These are phyloP conservation scores for Pissodes strobi DNA, from an alignment of 1,140 invertebrate species.

Conservation along the genomic window DNA sequence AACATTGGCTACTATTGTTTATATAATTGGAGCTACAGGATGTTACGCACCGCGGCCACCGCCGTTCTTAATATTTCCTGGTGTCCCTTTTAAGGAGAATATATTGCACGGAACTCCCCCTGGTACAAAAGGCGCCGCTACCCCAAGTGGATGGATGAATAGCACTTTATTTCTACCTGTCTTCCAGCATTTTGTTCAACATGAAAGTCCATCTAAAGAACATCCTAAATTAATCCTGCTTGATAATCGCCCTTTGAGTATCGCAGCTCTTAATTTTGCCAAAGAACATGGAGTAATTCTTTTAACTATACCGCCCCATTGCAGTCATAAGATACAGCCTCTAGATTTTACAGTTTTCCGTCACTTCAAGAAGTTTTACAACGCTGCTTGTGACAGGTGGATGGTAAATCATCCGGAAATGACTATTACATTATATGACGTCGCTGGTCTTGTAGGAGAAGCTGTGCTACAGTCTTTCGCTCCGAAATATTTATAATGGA, in stretches of 20 bases:
- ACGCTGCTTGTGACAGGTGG: constrained; percentile 33
- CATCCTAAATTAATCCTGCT: constrained; percentile 45
- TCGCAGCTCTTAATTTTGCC: constrained; percentile 3
- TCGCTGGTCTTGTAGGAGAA: too few relatives aligned
- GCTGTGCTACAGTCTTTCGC: too few relatives aligned
- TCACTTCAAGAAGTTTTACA: constrained; percentile 40
- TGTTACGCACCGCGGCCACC: constrained; percentile 51
- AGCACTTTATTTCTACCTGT: constrained; percentile 40
- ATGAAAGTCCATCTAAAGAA: too few relatives aligned
- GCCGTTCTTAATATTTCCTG: constrained; percentile 43
- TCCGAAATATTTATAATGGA: too few relatives aligned
- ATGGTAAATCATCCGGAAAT: constrained; percentile 30
- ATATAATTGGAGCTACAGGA: constrained; percentile 47
- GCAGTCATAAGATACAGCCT: constrained; percentile 52
- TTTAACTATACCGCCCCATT: constrained; percentile 57
- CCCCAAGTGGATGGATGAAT: too few relatives aligned
- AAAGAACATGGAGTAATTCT: constrained; percentile 50
- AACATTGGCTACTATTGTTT: constrained; percentile 50
- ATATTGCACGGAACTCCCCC: constrained; percentile 47
- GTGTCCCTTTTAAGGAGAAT: constrained; percentile 23
- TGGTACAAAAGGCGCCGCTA: too few relatives aligned
- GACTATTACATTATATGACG: too few relatives aligned
- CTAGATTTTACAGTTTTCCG: constrained; percentile 50
- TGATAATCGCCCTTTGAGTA: constrained; percentile 47
- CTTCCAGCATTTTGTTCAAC: too few relatives aligned